Percentiles rank a stretch among this genome's conserved stretches.
These are phyloP conservation scores for Tarsius wallacei DNA, from an alignment of 2,797 vertebrate species.

Conservation along the genomic window DNA sequence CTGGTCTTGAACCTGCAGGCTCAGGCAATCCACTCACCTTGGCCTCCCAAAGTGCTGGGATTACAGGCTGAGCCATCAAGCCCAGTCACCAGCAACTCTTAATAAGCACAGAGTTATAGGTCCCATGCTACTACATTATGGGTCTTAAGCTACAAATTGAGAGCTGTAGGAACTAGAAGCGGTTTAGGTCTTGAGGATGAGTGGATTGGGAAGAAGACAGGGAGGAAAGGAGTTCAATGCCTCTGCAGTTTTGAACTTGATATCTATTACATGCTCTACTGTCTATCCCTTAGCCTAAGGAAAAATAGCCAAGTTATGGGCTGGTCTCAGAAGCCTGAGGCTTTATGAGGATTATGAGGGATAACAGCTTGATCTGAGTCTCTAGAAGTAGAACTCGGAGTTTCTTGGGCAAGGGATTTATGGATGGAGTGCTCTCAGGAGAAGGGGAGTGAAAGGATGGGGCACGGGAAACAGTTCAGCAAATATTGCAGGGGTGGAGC, in stretches of 20 bases:
- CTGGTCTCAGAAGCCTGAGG: neutral
- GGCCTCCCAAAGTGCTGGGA: no score
- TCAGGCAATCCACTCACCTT: no score
- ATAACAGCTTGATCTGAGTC: neutral
- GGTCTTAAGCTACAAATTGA: neutral
- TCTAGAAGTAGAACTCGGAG: neutral
- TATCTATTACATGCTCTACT: neutral
- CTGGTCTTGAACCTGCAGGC: no score
- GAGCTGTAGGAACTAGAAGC: neutral
- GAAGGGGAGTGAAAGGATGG: neutral
- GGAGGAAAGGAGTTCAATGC: neutral
- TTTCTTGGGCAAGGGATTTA: neutral
- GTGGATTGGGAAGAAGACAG: neutral
- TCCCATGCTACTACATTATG: neutral
- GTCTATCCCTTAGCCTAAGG: neutral
- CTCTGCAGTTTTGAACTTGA: neutral
- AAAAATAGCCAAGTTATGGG: neutral
- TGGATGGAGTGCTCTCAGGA: neutral
- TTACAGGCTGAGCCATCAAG: no score
- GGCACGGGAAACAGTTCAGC: neutral
- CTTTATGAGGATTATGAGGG: neutral
- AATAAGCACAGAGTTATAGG: neutral
- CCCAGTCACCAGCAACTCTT: neutral
- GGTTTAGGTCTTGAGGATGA: neutral
- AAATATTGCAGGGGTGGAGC: rapidly evolving